phyloP scores from a whole-genome alignment of 2,797 vertebrate genomes.

The Trichosurus vulpecula region DNA sequence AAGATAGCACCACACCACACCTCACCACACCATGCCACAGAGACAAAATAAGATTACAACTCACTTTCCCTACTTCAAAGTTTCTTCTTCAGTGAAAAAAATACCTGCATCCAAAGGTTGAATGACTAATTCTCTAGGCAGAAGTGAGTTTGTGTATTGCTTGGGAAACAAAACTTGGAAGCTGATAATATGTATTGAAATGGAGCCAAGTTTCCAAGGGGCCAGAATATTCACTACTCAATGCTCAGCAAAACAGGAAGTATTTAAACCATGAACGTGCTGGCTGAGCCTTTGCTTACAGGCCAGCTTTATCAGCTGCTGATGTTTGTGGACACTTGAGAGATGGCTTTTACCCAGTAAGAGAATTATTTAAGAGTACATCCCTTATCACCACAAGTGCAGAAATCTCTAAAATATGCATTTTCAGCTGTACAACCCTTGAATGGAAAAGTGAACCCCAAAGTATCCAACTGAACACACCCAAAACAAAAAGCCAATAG shows the following conservation, averaged over 20 bases:
- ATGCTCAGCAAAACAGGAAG: constrained; percentile 18
- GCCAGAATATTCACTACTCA: constrained; percentile 34
- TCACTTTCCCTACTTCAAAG: not conserved
- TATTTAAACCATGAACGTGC: not conserved
- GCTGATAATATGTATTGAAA: not conserved
- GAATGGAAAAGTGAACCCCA: not conserved
- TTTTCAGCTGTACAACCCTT: not conserved
- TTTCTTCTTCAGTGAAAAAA: not conserved
- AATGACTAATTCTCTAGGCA: not conserved
- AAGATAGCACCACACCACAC: not conserved
- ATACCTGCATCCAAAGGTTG: not conserved
- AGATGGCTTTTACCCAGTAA: not conserved
- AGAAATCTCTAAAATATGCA: not conserved
- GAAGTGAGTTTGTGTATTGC: not conserved
- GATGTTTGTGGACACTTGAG: not conserved
- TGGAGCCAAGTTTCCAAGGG: not conserved
- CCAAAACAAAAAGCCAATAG: not conserved
- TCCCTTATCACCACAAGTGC: not conserved
- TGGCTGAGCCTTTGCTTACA: not conserved
- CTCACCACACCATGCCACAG: not conserved
- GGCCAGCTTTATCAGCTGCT: not conserved
- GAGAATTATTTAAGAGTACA: not conserved
- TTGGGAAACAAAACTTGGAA: not conserved
- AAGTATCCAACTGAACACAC: not conserved
- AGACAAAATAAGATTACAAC: not conserved